Percentiles rank a stretch among this genome's conserved stretches.
phyloP scores from a whole-genome alignment of 2,797 vertebrate species.

The Gallinago stenura region DNA sequence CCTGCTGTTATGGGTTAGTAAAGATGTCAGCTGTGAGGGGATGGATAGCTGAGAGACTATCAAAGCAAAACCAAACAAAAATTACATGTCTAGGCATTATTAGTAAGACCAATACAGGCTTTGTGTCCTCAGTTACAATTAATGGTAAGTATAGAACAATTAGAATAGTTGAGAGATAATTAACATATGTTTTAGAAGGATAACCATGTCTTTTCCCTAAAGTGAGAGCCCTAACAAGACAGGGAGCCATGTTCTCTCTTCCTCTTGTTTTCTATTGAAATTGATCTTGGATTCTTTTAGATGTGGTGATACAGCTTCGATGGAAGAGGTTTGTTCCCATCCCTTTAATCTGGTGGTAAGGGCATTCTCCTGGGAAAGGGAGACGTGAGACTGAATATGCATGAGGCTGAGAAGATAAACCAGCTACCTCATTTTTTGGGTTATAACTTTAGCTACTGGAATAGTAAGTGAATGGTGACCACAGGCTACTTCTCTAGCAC shows the following conservation, averaged over 20 bases:
- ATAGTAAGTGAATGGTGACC: not conserved
- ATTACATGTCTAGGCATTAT: not conserved
- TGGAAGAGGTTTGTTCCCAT: not conserved
- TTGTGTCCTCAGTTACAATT: not conserved
- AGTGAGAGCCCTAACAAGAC: not conserved
- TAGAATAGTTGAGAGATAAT: not conserved
- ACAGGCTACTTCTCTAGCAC: not conserved
- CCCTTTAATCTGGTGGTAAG: not conserved
- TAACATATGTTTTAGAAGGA: not conserved
- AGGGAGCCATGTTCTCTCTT: not conserved
- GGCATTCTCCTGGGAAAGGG: not conserved
- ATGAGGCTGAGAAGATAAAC: not conserved
- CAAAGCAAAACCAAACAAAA: not conserved
- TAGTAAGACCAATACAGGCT: not conserved
- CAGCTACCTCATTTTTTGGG: not conserved
- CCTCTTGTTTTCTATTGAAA: not conserved
- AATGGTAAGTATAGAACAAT: not conserved
- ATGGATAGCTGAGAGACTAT: not conserved
- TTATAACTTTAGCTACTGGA: not conserved
- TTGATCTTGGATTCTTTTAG: conserved; percentile 17
- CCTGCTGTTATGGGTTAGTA: not conserved
- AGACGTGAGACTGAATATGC: not conserved
- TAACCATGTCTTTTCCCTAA: not conserved
- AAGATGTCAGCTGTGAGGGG: not conserved
- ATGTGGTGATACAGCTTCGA: not conserved